Evolutionary conservation across 1,140 invertebrate genomes (phyloP).

Genomic region (Papilio helenus): DNA sequence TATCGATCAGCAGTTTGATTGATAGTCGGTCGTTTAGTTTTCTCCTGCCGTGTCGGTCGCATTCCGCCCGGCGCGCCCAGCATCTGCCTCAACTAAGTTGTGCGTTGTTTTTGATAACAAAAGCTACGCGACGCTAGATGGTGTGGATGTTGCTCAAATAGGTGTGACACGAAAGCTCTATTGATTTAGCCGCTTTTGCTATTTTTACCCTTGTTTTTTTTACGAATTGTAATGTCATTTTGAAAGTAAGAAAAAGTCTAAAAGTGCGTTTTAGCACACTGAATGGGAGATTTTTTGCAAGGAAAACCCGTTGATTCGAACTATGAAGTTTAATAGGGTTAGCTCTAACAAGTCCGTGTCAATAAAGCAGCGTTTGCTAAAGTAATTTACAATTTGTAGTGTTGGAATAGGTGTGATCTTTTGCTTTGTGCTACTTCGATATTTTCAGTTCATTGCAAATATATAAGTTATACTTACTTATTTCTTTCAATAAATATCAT

Average conservation of each 20-base stretch:
- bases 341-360: background rate
- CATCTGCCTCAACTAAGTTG: slow-evolving; percentile 37
- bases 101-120: slow-evolving; percentile 34
- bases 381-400: background rate
- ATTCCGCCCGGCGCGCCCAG: slow-evolving; percentile 25
- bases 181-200: slow-evolving; percentile 6
- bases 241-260: slow-evolving; percentile 12
- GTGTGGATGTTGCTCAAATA: background rate
- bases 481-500: too few relatives aligned
- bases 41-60: slow-evolving; percentile 7
- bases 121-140: slow-evolving; percentile 8
- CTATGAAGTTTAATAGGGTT: background rate
- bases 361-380: background rate
- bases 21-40: slow-evolving; percentile 64
- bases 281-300: background rate
- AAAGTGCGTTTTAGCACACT: background rate
- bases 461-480: too few relatives aligned
- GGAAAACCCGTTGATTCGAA: background rate
- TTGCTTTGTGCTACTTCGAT: background rate
- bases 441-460: background rate
- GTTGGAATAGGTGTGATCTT: background rate
- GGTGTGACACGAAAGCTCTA: background rate
- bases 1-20: slow-evolving; percentile 73
- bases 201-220: slow-evolving; percentile 9
- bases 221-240: background rate